Percentiles rank a stretch among this genome's conserved stretches.
These are phyloP conservation scores for Plectus sambesii DNA, from an alignment of 1,140 invertebrate species.

Conservation along the genomic window DNA sequence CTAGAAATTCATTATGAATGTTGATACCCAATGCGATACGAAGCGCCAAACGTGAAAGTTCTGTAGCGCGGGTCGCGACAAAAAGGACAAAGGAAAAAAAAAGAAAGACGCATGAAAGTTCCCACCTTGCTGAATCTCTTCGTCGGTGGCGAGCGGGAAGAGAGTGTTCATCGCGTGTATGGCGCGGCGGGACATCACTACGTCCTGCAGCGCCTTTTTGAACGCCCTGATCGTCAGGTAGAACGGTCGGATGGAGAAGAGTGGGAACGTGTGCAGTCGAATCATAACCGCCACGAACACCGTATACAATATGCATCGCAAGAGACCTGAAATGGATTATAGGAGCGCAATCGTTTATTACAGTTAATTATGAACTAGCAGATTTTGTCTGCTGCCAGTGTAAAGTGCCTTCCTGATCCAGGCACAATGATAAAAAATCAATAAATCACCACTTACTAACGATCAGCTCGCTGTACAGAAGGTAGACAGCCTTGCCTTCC, in stretches of 20 bases:
- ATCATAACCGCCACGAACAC: slow-evolving; percentile 93
- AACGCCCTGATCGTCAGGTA: slow-evolving; percentile 94
- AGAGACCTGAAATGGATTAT: slow-evolving; percentile 51
- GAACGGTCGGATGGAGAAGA: slow-evolving; percentile 97
- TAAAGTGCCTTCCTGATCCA: no score
- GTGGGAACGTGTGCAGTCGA: slow-evolving; percentile 85
- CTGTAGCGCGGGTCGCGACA: no score
- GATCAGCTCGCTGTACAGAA: slow-evolving; percentile 88
- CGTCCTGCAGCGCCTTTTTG: slow-evolving; percentile 94
- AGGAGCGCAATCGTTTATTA: no score
- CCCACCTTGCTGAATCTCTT: slow-evolving; percentile 55
- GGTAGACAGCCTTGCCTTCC: slow-evolving; percentile 96
- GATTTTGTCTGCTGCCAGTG: no score
- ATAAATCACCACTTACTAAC: slow-evolving; percentile 62
- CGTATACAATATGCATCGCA: slow-evolving; percentile 79
- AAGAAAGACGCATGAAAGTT: slow-evolving; percentile 16
- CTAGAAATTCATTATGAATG: no score
- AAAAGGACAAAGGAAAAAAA: no score
- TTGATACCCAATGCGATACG: no score
- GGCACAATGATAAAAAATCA: not conserved
- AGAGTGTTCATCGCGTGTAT: slow-evolving; percentile 45
- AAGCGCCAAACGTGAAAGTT: no score
- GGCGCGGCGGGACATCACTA: slow-evolving; percentile 82
- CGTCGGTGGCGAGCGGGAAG: slow-evolving; percentile 82
- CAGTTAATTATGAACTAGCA: no score